Conservation (phyloP, 2,888 invertebrate species). For the Tipula unca region DNA sequence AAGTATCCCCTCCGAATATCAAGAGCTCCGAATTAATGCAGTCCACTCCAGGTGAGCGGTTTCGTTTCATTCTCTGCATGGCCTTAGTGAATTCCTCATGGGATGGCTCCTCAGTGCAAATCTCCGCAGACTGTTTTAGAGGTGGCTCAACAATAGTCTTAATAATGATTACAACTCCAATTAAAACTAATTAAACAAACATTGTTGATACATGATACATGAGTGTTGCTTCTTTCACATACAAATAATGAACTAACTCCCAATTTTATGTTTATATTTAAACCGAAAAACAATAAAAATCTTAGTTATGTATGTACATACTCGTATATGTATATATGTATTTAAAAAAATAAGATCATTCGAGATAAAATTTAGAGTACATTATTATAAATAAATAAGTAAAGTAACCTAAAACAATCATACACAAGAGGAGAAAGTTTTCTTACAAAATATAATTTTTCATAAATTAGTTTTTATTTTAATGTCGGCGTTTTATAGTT, state of each 20-base stretch:
- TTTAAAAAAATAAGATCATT: neutral
- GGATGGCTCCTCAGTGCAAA: no score
- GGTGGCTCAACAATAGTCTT: no score
- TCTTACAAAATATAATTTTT: neutral
- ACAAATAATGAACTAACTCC: neutral
- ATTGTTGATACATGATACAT: neutral
- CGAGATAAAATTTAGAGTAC: neutral
- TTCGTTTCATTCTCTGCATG: no score
- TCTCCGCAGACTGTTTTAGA: no score
- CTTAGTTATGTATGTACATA: neutral
- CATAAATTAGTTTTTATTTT: neutral
- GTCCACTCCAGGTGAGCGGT: no score
- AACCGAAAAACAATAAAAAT: neutral
- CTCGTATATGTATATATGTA: no score
- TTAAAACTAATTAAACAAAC: neutral
- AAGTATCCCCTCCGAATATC: no score
- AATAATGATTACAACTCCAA: neutral
- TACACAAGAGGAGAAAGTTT: neutral
- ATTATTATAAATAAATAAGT: neutral
- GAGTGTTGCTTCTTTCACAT: neutral
- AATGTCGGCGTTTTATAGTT: neutral
- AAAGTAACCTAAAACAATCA: conserved; percentile 2
- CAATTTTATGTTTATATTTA: neutral
- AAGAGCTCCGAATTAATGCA: no score
- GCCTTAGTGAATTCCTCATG: no score